These are phyloP conservation scores for Eristalis arbustorum DNA, from an alignment of 2,888 invertebrate species.

Conservation along the genomic window DNA sequence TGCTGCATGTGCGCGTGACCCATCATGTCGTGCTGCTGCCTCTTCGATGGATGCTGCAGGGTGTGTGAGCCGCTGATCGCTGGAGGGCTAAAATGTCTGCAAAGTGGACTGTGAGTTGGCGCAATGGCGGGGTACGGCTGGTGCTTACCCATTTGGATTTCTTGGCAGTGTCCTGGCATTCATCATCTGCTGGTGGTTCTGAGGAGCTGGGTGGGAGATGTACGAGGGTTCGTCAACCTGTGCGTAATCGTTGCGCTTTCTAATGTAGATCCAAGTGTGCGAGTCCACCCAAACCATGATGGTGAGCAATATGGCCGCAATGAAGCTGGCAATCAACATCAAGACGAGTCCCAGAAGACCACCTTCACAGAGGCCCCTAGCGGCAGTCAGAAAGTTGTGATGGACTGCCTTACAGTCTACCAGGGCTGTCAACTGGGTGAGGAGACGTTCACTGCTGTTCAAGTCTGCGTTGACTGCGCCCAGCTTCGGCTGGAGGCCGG, in stretches of 20 bases:
- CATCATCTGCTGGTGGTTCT: conserved; percentile 81
- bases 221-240: conserved; percentile 91
- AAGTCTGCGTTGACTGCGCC: conserved; percentile 89
- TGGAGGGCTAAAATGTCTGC: conserved; percentile 80
- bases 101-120: conserved; percentile 51
- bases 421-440: conserved; percentile 85
- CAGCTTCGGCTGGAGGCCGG: conserved; percentile 86
- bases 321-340: conserved; percentile 92
- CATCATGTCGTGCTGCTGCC: conserved; percentile 80
- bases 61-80: conserved; percentile 80
- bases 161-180: conserved; percentile 81
- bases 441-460: conserved; percentile 87
- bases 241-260: conserved; percentile 90
- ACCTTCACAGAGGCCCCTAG: conserved; percentile 90
- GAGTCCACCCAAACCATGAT: conserved; percentile 96
- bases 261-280: conserved; percentile 97
- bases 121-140: not conserved
- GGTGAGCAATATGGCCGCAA: conserved; percentile 94
- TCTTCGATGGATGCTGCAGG: conserved; percentile 79
- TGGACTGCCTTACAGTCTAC: conserved; percentile 93
- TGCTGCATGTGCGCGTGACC: conserved; percentile 81
- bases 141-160: conserved; percentile 80
- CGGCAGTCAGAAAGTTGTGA: conserved; percentile 89
- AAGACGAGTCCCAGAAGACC: conserved; percentile 91
- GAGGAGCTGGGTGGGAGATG: conserved; percentile 80